Evolutionary conservation across 2,888 invertebrate species (phyloP).

Genomic region (Dolichopus griseipennis): DNA sequence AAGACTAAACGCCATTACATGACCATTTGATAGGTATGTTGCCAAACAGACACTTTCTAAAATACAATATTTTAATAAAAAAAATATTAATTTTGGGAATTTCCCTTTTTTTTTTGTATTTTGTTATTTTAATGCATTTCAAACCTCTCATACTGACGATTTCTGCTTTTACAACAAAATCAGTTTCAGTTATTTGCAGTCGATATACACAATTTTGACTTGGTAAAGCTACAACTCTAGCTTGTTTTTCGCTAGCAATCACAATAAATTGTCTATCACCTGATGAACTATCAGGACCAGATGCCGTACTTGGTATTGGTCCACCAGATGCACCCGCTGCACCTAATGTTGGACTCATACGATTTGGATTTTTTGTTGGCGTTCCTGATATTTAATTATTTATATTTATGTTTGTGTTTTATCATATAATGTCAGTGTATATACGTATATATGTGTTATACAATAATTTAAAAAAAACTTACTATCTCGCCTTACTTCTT

Average conservation of each 20-base stretch:
- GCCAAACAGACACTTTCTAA: slow-evolving; percentile 90
- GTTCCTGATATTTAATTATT: slow-evolving; percentile 41
- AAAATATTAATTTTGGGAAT: slow-evolving; percentile 1
- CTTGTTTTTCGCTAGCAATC: slow-evolving; percentile 90
- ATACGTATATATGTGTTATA: neutral
- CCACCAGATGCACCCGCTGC: slow-evolving; percentile 20
- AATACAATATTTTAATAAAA: slow-evolving; percentile 23
- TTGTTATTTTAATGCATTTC: slow-evolving; percentile 3
- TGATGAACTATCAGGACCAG: slow-evolving; percentile 42
- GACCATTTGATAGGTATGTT: slow-evolving; percentile 90
- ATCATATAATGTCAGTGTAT: too few species aligned
- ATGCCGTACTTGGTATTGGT: slow-evolving; percentile 36
- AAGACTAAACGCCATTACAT: slow-evolving; percentile 86
- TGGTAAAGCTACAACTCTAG: slow-evolving; percentile 85
- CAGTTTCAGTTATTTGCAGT: slow-evolving; percentile 83
- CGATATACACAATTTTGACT: slow-evolving; percentile 92
- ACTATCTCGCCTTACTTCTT: slow-evolving; percentile 52
- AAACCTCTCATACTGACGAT: slow-evolving; percentile 83
- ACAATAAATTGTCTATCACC: slow-evolving; percentile 88
- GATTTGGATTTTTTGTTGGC: slow-evolving; percentile 61
- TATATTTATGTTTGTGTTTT: neutral
- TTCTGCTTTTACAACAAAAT: slow-evolving; percentile 91
- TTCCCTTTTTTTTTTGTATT: too few species aligned
- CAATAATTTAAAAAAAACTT: slow-evolving; percentile 24
- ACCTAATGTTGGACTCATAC: slow-evolving; percentile 68